Evolutionary conservation across 2,888 invertebrate species (phyloP).

Genomic region (Athalia circularis): DNA sequence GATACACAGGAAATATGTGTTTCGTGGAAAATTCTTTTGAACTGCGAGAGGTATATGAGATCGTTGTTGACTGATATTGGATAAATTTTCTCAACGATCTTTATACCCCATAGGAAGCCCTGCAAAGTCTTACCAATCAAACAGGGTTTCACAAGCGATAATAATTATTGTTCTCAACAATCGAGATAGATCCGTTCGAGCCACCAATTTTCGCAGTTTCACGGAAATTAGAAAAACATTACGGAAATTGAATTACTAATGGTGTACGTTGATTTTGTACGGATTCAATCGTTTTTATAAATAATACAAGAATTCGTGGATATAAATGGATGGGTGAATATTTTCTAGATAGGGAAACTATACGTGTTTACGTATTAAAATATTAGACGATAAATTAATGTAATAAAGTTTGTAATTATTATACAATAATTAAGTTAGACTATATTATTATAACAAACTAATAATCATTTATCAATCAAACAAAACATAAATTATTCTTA

Average conservation of each 20-base stretch:
- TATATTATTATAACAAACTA: too few relatives aligned
- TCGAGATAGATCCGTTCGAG: not conserved
- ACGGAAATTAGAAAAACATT: slow-evolving; percentile 34
- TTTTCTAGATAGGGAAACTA: too few relatives aligned
- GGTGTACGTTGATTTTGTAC: not conserved
- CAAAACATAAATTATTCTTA: too few relatives aligned
- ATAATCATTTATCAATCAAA: too few relatives aligned
- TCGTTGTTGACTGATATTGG: slow-evolving; percentile 36
- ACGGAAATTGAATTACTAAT: slow-evolving; percentile 15
- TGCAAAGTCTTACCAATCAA: slow-evolving; percentile 30
- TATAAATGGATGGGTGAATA: not conserved
- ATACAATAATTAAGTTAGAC: too few relatives aligned
- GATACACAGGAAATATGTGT: not conserved
- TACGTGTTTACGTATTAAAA: too few relatives aligned
- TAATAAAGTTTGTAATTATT: too few relatives aligned
- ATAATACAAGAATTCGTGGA: not conserved
- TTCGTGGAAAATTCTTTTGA: not conserved
- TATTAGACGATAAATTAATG: too few relatives aligned
- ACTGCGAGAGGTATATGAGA: not conserved
- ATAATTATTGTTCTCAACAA: slow-evolving; percentile 17
- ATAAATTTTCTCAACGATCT: slow-evolving; percentile 13
- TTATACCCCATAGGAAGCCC: slow-evolving; percentile 44
- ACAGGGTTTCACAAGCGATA: slow-evolving; percentile 44
- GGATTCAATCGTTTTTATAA: slow-evolving; percentile 3
- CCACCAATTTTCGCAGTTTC: slow-evolving; percentile 34